Conservation (phyloP, 30 jellyfish, hydroid and myxozoan genomes). For the Aurelia sp. region DNA sequence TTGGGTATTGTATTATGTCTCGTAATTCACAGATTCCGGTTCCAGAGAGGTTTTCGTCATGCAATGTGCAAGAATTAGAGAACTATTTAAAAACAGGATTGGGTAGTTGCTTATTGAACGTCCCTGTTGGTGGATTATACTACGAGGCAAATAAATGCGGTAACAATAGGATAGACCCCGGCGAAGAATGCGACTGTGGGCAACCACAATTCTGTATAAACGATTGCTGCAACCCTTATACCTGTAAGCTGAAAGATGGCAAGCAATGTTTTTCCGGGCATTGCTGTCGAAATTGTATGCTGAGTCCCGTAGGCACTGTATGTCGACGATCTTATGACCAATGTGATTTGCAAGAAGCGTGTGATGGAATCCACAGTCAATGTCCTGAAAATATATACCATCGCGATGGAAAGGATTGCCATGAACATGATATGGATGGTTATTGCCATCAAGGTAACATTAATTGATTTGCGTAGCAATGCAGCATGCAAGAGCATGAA, state of each 20-base stretch:
- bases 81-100: slow-evolving; percentile 1
- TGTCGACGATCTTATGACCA: slow-evolving; percentile 13
- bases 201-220: slow-evolving; percentile 9
- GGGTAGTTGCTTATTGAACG: slow-evolving; percentile 23
- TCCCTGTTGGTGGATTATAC: not conserved
- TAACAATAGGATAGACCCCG: slow-evolving; percentile 19
- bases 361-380: slow-evolving; percentile 7
- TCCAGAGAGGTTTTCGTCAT: slow-evolving; percentile 60
- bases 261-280: slow-evolving; percentile 13
- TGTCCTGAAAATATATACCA: not conserved
- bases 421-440: slow-evolving; percentile 11
- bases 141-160: slow-evolving; percentile 10
- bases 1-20: slow-evolving; percentile 35
- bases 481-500: too few species aligned
- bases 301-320: not conserved
- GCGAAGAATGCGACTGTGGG: slow-evolving; percentile 43
- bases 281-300: slow-evolving; percentile 7
- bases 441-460: slow-evolving; percentile 43
- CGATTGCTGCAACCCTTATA: slow-evolving; percentile 14
- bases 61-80: slow-evolving; percentile 46
- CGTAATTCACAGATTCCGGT: slow-evolving; percentile 45
- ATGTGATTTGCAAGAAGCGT: slow-evolving; percentile 18
- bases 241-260: slow-evolving; percentile 4
- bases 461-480: too few species aligned
- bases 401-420: not conserved